These are phyloP conservation scores for Apamea anceps DNA, from an alignment of 2,888 invertebrate species.

Conservation along the genomic window DNA sequence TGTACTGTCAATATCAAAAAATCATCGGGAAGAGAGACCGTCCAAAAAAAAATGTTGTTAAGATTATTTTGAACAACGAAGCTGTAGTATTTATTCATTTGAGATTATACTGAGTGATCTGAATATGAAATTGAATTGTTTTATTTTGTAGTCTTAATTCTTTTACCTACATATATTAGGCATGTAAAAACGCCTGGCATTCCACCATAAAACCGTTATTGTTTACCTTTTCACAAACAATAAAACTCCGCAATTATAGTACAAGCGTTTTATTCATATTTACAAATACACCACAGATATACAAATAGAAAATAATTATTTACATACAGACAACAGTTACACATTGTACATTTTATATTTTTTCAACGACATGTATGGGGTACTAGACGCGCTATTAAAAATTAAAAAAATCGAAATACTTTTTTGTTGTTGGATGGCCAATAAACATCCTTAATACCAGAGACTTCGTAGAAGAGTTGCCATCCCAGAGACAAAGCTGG, in stretches of 20 bases:
- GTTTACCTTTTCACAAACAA: slow-evolving; percentile 14
- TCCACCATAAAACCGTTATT: not conserved
- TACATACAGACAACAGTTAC: slow-evolving; percentile 60
- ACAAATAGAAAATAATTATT: slow-evolving; percentile 60
- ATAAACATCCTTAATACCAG: not conserved
- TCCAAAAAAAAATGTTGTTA: not conserved
- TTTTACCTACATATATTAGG: not conserved
- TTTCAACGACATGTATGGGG: not conserved
- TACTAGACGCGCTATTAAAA: not conserved
- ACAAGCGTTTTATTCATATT: slow-evolving; percentile 66
- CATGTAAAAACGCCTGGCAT: not conserved
- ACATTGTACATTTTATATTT: slow-evolving; percentile 55
- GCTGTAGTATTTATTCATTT: not conserved
- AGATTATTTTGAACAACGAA: not conserved
- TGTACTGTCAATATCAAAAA: not conserved
- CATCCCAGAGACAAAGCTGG: not conserved
- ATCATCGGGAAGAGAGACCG: not conserved
- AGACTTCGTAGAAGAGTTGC: not conserved
- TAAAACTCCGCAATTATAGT: slow-evolving; percentile 35
- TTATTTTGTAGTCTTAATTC: not conserved
- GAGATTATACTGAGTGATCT: slow-evolving; percentile 20
- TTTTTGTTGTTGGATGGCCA: not conserved
- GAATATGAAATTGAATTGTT: not conserved
- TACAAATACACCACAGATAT: slow-evolving; percentile 62
- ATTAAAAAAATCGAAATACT: not conserved